phyloP scores from a whole-genome alignment of 2,888 invertebrate genomes.

The Oxycera nigricornis region DNA sequence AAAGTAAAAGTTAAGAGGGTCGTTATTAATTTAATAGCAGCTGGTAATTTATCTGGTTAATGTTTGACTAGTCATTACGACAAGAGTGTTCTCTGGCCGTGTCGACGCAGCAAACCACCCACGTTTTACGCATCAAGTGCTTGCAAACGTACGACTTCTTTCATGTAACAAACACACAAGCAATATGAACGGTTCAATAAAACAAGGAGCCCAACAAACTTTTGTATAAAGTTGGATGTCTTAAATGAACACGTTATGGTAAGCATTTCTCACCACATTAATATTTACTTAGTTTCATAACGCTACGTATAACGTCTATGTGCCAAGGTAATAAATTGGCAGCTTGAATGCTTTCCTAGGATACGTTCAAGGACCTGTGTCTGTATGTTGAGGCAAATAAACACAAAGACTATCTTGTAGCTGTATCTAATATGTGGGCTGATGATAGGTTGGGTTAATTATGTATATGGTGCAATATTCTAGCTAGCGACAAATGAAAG shows the following conservation, averaged over 20 bases:
- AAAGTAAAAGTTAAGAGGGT: constrained; percentile 31
- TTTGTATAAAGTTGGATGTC: constrained; percentile 15
- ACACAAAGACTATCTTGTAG: too few relatives aligned
- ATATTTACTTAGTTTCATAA: constrained; percentile 32
- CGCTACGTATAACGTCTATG: background rate
- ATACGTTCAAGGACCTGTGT: too few relatives aligned
- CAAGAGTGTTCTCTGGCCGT: constrained; percentile 1
- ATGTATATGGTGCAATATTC: too few relatives aligned
- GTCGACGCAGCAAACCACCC: background rate
- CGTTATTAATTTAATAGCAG: constrained; percentile 36
- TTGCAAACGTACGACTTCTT: too few relatives aligned
- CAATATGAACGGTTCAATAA: background rate
- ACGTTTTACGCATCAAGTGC: too few relatives aligned
- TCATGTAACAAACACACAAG: background rate
- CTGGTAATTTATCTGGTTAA: background rate
- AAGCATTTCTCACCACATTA: constrained; percentile 14
- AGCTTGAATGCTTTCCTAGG: too few relatives aligned
- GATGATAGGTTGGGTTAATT: too few relatives aligned
- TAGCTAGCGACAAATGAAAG: too few relatives aligned
- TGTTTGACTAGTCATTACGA: constrained; percentile 1
- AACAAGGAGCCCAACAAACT: background rate
- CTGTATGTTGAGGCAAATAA: too few relatives aligned
- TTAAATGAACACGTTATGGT: constrained; percentile 8
- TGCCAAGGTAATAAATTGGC: constrained; percentile 26
- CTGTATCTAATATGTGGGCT: too few relatives aligned